Conservation (phyloP, 2,113 vertebrate species). For the Callionymus lyra region DNA sequence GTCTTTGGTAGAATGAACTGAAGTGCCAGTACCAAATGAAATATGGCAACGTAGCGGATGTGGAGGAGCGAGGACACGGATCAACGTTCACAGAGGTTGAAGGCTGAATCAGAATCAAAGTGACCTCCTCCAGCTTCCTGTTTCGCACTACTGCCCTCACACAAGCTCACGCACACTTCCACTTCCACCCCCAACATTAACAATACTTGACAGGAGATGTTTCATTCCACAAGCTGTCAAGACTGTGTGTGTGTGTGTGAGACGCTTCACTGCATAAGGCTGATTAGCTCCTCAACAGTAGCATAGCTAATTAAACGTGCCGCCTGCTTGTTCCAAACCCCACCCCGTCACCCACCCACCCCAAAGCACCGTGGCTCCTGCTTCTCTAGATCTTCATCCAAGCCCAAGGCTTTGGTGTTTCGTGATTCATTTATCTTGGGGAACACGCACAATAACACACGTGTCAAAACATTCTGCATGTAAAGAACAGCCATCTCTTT, state of each 20-base stretch:
- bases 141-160: conserved; percentile 3
- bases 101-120: conserved; percentile 6
- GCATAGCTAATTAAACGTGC: conserved; percentile 32
- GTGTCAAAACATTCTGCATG: too few relatives aligned
- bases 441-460: too few relatives aligned
- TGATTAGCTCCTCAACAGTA: conserved; percentile 22
- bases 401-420: too few relatives aligned
- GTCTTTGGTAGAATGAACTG: background rate
- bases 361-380: background rate
- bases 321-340: conserved; percentile 22
- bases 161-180: background rate
- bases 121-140: conserved; percentile 5
- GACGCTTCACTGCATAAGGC: conserved; percentile 9
- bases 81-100: background rate
- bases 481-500: too few relatives aligned
- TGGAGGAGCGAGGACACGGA: background rate
- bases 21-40: too few relatives aligned
- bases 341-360: conserved; percentile 1
- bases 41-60: background rate
- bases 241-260: conserved; percentile 9
- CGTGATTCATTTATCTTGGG: too few relatives aligned
- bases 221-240: conserved; percentile 18
- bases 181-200: conserved; percentile 1
- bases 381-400: too few relatives aligned
- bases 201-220: conserved; percentile 3